phyloP scores from a whole-genome alignment of 92 coral and sea anemone species.

The Palythoa heliodiscus region DNA sequence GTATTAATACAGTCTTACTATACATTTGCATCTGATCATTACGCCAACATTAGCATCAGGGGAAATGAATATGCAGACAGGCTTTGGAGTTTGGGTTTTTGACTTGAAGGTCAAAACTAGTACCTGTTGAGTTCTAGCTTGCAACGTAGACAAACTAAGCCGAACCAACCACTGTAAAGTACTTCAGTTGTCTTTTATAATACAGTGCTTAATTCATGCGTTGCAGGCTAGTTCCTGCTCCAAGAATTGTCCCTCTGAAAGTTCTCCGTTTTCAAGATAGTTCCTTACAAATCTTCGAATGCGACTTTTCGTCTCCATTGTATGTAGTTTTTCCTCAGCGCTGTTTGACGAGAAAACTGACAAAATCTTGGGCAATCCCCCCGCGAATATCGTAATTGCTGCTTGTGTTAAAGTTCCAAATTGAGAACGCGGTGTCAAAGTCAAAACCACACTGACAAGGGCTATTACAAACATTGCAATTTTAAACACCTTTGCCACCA shows the following conservation, averaged over 20 bases:
- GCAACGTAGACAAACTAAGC: too few species aligned
- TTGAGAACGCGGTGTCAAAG: slow-evolving; percentile 10
- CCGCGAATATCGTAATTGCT: neutral
- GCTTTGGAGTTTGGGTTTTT: too few species aligned
- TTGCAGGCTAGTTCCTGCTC: too few species aligned
- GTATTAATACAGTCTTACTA: too few species aligned
- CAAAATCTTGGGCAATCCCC: neutral
- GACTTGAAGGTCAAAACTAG: too few species aligned
- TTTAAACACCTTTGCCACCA: neutral
- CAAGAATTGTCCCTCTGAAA: neutral
- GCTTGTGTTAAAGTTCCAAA: neutral
- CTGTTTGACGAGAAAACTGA: neutral
- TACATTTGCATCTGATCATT: too few species aligned
- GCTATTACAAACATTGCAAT: neutral
- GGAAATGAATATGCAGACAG: too few species aligned
- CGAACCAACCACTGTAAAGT: too few species aligned
- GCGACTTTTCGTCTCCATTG: neutral
- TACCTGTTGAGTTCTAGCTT: too few species aligned
- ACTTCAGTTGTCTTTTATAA: too few species aligned
- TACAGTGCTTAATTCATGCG: too few species aligned
- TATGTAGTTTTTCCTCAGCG: neutral
- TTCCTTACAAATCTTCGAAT: neutral
- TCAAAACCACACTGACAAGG: neutral
- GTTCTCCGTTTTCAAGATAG: neutral
- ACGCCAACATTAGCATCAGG: too few species aligned